Conservation (phyloP, 2,113 vertebrate genomes). For the Azemiops feae region DNA sequence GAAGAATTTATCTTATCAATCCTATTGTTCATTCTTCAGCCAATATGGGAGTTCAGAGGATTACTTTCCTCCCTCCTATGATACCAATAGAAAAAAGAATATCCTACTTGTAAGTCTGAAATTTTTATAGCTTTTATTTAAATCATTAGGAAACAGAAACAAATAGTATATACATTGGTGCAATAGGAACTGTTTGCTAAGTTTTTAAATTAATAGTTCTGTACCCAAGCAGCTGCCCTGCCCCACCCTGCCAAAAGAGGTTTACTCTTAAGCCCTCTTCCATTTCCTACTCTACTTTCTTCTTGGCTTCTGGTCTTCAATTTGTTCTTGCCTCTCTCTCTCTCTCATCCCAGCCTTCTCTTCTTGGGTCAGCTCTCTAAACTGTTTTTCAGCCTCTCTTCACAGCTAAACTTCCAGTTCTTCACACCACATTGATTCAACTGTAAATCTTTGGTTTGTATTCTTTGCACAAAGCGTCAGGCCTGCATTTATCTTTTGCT, state of each 20-base stretch:
- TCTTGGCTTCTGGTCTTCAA: not conserved
- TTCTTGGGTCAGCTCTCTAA: not conserved
- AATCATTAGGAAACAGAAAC: not conserved
- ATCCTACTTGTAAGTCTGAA: not conserved
- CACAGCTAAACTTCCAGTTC: not conserved
- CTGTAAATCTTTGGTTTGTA: not conserved
- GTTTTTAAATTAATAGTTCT: not conserved
- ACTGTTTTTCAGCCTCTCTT: not conserved
- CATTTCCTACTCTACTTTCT: not conserved
- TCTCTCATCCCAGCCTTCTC: not conserved
- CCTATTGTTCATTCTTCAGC: not conserved
- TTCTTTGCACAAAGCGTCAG: not conserved
- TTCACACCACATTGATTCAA: not conserved
- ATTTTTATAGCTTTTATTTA: not conserved
- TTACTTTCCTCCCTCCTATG: not conserved
- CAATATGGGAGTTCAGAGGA: not conserved
- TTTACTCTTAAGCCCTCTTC: not conserved
- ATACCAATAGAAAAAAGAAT: not conserved
- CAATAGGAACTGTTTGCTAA: not conserved
- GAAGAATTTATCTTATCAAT: not conserved
- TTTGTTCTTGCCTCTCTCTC: not conserved
- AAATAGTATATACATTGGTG: not conserved
- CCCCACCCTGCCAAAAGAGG: not conserved
- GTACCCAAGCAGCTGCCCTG: not conserved
- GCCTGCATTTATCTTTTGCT: not conserved